These are phyloP conservation scores for Molanna angustata DNA, from an alignment of 2,888 invertebrate species.

Conservation along the genomic window DNA sequence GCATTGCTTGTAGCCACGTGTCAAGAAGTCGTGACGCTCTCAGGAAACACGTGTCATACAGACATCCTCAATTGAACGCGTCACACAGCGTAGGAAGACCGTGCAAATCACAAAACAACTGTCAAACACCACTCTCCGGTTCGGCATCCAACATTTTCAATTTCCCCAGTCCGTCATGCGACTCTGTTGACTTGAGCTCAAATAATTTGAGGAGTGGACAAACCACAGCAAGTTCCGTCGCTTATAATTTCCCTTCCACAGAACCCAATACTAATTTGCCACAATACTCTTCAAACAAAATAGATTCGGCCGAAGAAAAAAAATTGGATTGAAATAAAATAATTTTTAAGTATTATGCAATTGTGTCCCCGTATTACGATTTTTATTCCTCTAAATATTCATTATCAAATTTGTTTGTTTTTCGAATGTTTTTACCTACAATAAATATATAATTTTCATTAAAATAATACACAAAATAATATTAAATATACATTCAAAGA, in stretches of 20 bases:
- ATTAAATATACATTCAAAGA: too few relatives aligned
- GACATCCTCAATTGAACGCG: conserved; percentile 58
- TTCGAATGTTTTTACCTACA: too few relatives aligned
- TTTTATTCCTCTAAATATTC: too few relatives aligned
- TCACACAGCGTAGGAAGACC: conserved; percentile 31
- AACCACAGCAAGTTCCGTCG: background rate
- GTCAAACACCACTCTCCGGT: conserved; percentile 25
- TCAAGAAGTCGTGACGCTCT: conserved; percentile 84
- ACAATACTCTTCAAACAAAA: too few relatives aligned
- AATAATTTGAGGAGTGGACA: conserved; percentile 15
- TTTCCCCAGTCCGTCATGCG: conserved; percentile 20
- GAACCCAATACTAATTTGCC: conserved; percentile 8
- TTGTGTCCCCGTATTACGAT: too few relatives aligned
- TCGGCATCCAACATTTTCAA: conserved; percentile 25
- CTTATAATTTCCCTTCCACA: background rate
- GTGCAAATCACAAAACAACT: conserved; percentile 25
- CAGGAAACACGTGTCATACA: conserved; percentile 84
- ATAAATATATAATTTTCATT: too few relatives aligned
- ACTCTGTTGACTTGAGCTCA: conserved; percentile 18
- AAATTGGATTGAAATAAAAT: too few relatives aligned
- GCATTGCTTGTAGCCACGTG: conserved; percentile 83
- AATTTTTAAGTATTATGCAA: too few relatives aligned
- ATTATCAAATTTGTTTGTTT: too few relatives aligned
- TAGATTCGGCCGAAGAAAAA: too few relatives aligned
- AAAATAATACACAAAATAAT: too few relatives aligned